Conservation (phyloP, 1,140 invertebrate species). For the Pentalonia nigronervosa region DNA sequence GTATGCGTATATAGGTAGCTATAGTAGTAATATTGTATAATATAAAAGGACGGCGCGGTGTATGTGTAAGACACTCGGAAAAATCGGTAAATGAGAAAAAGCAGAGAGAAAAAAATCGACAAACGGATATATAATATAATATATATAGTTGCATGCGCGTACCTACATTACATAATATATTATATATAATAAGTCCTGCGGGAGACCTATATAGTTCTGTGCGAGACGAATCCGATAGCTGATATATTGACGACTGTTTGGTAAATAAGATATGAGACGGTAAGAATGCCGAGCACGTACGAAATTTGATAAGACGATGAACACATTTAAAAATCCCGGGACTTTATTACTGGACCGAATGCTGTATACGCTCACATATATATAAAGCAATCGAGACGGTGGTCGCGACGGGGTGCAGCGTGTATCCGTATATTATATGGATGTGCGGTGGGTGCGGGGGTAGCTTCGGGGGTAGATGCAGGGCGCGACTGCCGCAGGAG, state of each 20-base stretch:
- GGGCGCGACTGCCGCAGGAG: not conserved
- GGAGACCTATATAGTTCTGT: not conserved
- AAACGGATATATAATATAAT: not conserved
- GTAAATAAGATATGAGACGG: conserved; percentile 43
- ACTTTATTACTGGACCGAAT: conserved; percentile 44
- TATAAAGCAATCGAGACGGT: not conserved
- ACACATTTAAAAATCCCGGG: conserved; percentile 54
- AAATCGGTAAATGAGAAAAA: not conserved
- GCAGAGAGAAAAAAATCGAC: not conserved
- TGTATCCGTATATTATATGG: not conserved
- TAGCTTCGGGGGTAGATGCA: not conserved
- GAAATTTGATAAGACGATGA: conserved; percentile 57
- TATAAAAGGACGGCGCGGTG: not conserved
- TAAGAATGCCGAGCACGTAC: conserved; percentile 46
- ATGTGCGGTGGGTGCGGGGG: too few species aligned
- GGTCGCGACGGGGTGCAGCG: not conserved
- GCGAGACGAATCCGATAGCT: not conserved
- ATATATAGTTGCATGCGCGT: not conserved
- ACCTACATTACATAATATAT: not conserved
- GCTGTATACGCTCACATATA: not conserved
- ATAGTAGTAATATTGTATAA: not conserved
- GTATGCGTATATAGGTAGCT: not conserved
- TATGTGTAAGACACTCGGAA: not conserved
- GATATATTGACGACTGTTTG: conserved; percentile 42
- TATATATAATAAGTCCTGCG: not conserved